phyloP scores from a whole-genome alignment of 1,140 invertebrate species.

The Formica exsecta region DNA sequence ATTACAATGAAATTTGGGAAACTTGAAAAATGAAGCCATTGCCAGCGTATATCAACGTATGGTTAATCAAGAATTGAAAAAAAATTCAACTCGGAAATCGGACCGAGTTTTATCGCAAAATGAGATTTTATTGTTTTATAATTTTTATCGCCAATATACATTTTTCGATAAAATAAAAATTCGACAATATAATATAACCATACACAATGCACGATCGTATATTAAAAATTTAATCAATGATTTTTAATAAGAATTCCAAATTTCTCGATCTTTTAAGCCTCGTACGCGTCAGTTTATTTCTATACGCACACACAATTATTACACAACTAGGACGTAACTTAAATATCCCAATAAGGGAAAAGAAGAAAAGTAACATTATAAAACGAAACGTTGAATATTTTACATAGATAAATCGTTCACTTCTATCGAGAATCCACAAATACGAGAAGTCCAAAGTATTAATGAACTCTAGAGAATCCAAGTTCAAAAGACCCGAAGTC shows the following conservation, averaged over 20 bases:
- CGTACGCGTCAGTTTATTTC: slow-evolving; percentile 24
- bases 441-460: background rate
- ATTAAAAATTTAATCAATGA: slow-evolving; percentile 6
- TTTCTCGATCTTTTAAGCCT: background rate
- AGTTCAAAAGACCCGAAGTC: background rate
- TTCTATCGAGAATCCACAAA: background rate
- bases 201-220: background rate
- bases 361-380: background rate
- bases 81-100: slow-evolving; percentile 1
- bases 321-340: background rate
- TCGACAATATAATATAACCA: background rate
- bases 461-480: background rate
- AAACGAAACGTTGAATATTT: slow-evolving; percentile 31
- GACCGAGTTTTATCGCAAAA: slow-evolving; percentile 9
- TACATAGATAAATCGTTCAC: slow-evolving; percentile 14
- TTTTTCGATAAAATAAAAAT: background rate
- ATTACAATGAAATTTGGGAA: background rate
- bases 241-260: background rate
- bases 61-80: slow-evolving; percentile 17
- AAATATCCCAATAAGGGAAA: background rate
- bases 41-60: background rate
- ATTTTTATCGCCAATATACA: background rate
- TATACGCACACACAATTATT: slow-evolving; percentile 1
- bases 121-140: slow-evolving; percentile 27
- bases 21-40: background rate